Evolutionary conservation across 2,113 vertebrate species (phyloP).

Genomic region (Sterrhoptilus dennistouni): DNA sequence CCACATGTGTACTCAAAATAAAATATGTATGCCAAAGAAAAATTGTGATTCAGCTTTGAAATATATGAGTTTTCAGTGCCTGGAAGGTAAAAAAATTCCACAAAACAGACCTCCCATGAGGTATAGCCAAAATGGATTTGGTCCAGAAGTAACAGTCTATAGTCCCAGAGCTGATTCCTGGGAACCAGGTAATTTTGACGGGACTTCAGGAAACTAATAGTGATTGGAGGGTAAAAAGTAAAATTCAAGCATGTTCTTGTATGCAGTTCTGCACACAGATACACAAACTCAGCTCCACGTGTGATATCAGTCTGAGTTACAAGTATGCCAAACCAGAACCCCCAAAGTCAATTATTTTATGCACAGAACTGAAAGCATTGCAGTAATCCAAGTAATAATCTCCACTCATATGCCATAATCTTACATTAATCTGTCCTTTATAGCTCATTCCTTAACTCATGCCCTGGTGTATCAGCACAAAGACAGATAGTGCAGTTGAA

Average conservation of each 20-base stretch:
- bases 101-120: neutral
- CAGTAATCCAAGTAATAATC: neutral
- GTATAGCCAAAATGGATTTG: neutral
- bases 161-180: neutral
- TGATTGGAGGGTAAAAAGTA: neutral
- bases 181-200: neutral
- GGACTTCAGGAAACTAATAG: neutral
- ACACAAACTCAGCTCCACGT: neutral
- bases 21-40: conserved; percentile 23
- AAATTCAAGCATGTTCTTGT: neutral
- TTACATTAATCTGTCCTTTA: too few relatives aligned
- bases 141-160: neutral
- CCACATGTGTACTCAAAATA: neutral
- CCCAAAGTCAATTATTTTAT: neutral
- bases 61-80: neutral
- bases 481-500: neutral
- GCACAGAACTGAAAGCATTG: neutral
- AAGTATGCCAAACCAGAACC: neutral
- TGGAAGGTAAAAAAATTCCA: neutral
- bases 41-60: neutral
- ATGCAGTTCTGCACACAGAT: too few relatives aligned
- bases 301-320: neutral
- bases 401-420: neutral
- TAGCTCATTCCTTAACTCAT: neutral
- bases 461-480: neutral